phyloP scores from a whole-genome alignment of 2,113 vertebrate species.

The Silurus glanis region DNA sequence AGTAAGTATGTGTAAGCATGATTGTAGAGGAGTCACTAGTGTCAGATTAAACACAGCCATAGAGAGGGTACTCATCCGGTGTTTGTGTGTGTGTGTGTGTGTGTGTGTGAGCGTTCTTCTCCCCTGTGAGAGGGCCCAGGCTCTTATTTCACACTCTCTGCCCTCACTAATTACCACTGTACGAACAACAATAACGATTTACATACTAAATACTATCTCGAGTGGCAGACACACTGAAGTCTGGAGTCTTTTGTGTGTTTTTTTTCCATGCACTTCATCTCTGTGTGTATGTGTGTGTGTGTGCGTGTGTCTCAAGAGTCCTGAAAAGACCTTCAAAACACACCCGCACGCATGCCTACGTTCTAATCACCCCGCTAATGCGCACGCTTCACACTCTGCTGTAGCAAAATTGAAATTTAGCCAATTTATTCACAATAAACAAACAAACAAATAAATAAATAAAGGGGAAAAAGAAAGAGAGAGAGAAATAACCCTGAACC shows the following conservation, averaged over 20 bases:
- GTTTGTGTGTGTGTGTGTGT: constrained; percentile 26
- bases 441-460: constrained; percentile 27
- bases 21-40: constrained; percentile 19
- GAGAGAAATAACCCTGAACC: no score
- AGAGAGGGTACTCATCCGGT: constrained; percentile 8
- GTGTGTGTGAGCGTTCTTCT: constrained; percentile 30
- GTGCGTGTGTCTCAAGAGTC: background rate
- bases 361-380: constrained; percentile 75
- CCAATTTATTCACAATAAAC: constrained; percentile 62
- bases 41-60: constrained; percentile 12
- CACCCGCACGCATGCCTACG: constrained; percentile 24
- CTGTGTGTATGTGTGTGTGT: constrained; percentile 23
- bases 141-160: constrained; percentile 65
- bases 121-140: constrained; percentile 31
- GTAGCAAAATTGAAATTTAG: constrained; percentile 73
- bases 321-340: background rate
- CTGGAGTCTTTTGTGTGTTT: constrained; percentile 5
- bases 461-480: background rate
- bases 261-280: constrained; percentile 1
- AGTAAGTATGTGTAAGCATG: background rate
- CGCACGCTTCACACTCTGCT: constrained; percentile 71
- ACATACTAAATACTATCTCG: constrained; percentile 61
- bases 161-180: constrained; percentile 70
- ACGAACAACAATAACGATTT: constrained; percentile 67
- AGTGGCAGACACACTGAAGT: constrained; percentile 55